These are phyloP conservation scores for Halocynthia roretzi DNA, from an alignment of 23 tunicate species.

Conservation along the genomic window DNA sequence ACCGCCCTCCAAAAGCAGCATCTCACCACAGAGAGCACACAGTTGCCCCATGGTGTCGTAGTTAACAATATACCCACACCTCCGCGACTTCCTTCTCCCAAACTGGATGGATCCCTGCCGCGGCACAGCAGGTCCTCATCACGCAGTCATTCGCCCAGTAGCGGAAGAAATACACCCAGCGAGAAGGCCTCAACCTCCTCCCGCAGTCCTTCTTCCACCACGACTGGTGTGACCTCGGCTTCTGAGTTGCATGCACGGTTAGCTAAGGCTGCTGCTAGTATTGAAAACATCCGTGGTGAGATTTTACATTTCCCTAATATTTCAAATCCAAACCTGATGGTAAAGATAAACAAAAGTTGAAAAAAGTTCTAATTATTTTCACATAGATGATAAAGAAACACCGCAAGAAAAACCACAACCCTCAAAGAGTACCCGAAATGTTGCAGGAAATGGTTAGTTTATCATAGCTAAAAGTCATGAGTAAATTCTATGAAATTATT, in stretches of 20 bases:
- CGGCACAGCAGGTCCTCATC: slow-evolving; percentile 10
- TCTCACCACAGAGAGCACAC: slow-evolving; percentile 3
- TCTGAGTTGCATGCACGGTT: slow-evolving; percentile 14
- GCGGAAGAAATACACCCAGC: slow-evolving; percentile 14
- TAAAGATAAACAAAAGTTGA: no score
- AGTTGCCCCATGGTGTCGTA: neutral
- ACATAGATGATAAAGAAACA: no score
- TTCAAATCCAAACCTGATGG: no score
- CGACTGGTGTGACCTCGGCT: slow-evolving; percentile 16
- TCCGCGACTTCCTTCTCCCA: slow-evolving; percentile 15
- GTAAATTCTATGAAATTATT: no score
- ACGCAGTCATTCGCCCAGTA: slow-evolving; percentile 21
- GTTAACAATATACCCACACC: neutral
- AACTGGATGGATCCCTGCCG: slow-evolving; percentile 14
- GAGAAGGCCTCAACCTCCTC: slow-evolving; percentile 5
- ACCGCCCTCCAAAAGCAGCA: slow-evolving; percentile 22
- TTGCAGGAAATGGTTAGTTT: no score
- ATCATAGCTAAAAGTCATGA: no score
- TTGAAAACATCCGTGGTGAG: no score
- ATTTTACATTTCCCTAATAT: no score
- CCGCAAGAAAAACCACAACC: no score
- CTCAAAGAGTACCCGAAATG: no score
- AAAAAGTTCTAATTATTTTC: no score
- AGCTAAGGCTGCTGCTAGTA: slow-evolving; percentile 10
- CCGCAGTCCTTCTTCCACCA: slow-evolving; percentile 9